phyloP scores from a whole-genome alignment of 2,888 invertebrate genomes.

The Metellina segmentata region DNA sequence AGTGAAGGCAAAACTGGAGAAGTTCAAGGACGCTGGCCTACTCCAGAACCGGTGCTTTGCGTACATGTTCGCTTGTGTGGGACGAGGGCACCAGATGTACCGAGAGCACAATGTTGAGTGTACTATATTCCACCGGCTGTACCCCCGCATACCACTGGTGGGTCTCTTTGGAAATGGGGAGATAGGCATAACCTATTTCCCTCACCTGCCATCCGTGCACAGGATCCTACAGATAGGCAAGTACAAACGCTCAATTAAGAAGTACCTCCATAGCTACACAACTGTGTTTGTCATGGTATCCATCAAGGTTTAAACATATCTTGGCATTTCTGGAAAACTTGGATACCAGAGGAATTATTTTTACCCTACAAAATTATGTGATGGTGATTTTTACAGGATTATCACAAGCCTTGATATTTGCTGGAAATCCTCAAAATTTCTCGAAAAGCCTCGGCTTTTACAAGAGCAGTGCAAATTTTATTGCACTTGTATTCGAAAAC shows the following conservation, averaged over 20 bases:
- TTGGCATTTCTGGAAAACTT: too few species aligned
- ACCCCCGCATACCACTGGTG: conserved; percentile 82
- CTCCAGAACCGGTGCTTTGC: conserved; percentile 79
- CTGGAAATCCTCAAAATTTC: too few species aligned
- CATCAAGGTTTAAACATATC: not conserved
- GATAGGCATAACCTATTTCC: conserved; percentile 80
- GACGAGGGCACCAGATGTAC: conserved; percentile 80
- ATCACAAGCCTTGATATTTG: too few species aligned
- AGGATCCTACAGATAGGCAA: not conserved
- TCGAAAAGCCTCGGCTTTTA: too few species aligned
- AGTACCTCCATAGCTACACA: conserved; percentile 48
- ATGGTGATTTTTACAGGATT: too few species aligned
- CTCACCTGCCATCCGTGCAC: conserved; percentile 49
- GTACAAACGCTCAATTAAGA: not conserved
- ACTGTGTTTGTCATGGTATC: conserved; percentile 69
- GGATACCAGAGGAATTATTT: too few species aligned
- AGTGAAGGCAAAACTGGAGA: conserved; percentile 76
- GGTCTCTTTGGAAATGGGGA: conserved; percentile 83
- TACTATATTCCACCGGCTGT: conserved; percentile 80
- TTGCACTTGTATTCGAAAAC: too few species aligned
- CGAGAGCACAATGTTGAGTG: conserved; percentile 81
- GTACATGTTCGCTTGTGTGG: conserved; percentile 82
- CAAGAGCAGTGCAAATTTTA: too few species aligned
- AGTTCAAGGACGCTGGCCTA: conserved; percentile 77
- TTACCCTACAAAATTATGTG: too few species aligned